phyloP scores from a whole-genome alignment of 2,888 invertebrate genomes.

The Pollenia labialis region DNA sequence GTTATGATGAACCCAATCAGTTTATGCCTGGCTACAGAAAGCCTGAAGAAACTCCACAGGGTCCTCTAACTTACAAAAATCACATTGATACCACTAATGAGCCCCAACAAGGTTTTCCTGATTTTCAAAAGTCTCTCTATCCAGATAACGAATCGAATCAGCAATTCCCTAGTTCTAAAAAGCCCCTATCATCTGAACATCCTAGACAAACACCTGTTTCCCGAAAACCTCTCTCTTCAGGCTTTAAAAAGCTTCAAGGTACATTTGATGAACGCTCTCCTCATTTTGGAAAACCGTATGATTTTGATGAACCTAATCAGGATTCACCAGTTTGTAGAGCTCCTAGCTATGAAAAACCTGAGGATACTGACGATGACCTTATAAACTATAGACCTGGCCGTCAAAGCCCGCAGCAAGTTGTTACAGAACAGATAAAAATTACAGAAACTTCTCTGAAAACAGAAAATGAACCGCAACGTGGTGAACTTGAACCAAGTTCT shows the following conservation, averaged over 20 bases:
- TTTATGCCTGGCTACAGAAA: background rate
- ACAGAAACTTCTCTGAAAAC: conserved; percentile 16
- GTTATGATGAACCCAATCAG: background rate
- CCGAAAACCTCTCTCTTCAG: conserved; percentile 29
- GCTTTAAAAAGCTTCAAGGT: conserved; percentile 45
- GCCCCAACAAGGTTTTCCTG: conserved; percentile 10
- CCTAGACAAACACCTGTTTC: conserved; percentile 20
- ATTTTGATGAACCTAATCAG: background rate
- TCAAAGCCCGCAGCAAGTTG: background rate
- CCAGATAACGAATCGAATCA: background rate
- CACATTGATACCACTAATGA: background rate
- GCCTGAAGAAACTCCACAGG: background rate
- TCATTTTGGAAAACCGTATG: conserved; percentile 2
- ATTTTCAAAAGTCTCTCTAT: conserved; percentile 30
- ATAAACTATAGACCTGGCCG: background rate
- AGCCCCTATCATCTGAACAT: background rate
- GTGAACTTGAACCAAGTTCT: background rate
- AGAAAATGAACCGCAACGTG: background rate
- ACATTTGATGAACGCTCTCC: conserved; percentile 40
- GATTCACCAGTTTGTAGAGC: background rate
- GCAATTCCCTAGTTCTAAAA: background rate
- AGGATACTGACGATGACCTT: background rate
- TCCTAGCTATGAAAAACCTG: background rate
- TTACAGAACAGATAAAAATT: background rate
- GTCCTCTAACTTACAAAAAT: background rate